Evolutionary conservation across 2,888 invertebrate species (phyloP).

Genomic region (Morpho achilles): DNA sequence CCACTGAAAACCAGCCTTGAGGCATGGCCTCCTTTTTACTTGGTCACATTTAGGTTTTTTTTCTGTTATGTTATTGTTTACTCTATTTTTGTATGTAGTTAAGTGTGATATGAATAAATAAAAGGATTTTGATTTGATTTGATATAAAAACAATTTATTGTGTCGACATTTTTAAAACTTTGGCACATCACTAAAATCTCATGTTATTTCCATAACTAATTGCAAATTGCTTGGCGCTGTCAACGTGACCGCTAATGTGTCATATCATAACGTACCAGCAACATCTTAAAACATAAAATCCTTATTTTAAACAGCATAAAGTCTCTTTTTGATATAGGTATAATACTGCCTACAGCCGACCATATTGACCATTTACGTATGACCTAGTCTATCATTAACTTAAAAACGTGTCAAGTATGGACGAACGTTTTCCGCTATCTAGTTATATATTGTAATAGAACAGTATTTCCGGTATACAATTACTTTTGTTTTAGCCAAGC

Average conservation of each 20-base stretch:
- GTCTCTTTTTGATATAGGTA: constrained; percentile 10
- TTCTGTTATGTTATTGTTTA: too few species aligned
- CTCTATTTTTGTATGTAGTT: too few species aligned
- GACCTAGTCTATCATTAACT: constrained; percentile 27
- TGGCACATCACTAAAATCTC: constrained; percentile 37
- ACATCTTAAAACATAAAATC: constrained; percentile 6
- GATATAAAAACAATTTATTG: too few species aligned
- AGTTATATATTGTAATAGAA: too few species aligned
- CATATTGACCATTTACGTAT: constrained; percentile 16
- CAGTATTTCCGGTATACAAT: too few species aligned
- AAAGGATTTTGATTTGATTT: too few species aligned
- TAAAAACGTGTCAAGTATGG: constrained; percentile 25
- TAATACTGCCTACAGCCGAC: constrained; percentile 12
- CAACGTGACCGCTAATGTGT: constrained; percentile 73
- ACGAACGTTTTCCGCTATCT: constrained; percentile 13
- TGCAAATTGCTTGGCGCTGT: constrained; percentile 71
- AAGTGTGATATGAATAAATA: too few species aligned
- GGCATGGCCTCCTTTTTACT: too few species aligned
- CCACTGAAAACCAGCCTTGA: too few species aligned
- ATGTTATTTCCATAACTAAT: constrained; percentile 74
- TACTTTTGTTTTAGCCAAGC: too few species aligned
- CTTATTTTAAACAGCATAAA: constrained; percentile 13
- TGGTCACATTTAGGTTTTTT: too few species aligned
- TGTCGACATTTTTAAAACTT: constrained; percentile 39
- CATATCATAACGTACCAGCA: constrained; percentile 44